phyloP scores from a whole-genome alignment of 2,888 invertebrate species.

The Epinotia ramella region DNA sequence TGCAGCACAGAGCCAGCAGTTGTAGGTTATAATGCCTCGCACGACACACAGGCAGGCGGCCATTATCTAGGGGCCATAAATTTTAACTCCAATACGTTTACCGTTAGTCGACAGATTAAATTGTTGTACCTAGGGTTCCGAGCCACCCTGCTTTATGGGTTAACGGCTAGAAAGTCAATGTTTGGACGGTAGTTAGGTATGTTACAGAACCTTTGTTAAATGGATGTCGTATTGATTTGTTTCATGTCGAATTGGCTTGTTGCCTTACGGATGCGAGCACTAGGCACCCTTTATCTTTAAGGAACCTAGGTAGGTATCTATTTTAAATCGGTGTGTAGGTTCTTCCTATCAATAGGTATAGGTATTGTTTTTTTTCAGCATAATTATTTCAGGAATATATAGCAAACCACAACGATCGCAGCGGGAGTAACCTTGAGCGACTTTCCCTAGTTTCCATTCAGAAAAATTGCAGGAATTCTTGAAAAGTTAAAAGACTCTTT shows the following conservation, averaged over 20 bases:
- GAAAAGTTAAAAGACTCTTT: constrained; percentile 22
- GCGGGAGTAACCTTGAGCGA: constrained; percentile 10
- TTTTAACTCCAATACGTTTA: constrained; percentile 58
- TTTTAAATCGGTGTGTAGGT: not conserved
- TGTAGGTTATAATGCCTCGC: constrained; percentile 30
- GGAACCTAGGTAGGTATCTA: not conserved
- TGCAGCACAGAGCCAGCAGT: constrained; percentile 18
- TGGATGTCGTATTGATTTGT: constrained; percentile 19
- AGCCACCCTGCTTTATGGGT: constrained; percentile 59
- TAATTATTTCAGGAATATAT: not conserved
- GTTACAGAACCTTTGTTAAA: constrained; percentile 10
- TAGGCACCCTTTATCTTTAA: not conserved
- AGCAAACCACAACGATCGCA: not conserved
- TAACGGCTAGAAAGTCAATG: constrained; percentile 61
- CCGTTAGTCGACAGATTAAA: constrained; percentile 63
- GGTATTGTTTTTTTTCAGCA: too few relatives aligned
- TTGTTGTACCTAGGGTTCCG: constrained; percentile 57
- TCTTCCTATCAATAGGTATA: too few relatives aligned
- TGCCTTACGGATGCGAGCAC: not conserved
- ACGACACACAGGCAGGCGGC: constrained; percentile 45
- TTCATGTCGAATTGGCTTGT: not conserved
- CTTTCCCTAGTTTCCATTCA: constrained; percentile 31
- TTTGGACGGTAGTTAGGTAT: constrained; percentile 32
- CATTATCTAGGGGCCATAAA: constrained; percentile 59
- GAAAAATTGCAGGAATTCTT: constrained; percentile 21